phyloP scores from a whole-genome alignment of 2,797 vertebrate genomes.

The Sebastes hubbsi region DNA sequence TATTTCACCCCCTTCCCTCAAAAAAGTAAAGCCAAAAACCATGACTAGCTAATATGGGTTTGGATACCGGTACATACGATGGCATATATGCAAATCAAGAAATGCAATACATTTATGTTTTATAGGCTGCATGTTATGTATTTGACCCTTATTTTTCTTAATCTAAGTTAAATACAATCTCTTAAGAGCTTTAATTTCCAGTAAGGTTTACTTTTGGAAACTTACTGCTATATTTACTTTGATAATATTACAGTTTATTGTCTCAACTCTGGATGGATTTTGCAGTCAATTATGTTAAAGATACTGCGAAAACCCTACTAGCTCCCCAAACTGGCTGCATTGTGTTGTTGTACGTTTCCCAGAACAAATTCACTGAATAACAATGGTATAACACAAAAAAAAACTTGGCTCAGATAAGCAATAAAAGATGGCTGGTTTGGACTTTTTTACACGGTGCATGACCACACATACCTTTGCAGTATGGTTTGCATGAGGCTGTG shows the following conservation, averaged over 20 bases:
- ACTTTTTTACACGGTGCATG: constrained; percentile 8
- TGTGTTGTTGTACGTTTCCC: background rate
- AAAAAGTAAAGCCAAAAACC: background rate
- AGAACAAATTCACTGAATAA: constrained; percentile 8
- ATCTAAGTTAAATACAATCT: background rate
- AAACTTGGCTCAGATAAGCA: background rate
- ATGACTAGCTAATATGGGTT: background rate
- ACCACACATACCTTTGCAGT: constrained; percentile 49
- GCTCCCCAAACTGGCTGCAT: background rate
- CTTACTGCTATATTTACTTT: background rate
- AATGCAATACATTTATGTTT: background rate
- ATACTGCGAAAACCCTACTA: background rate
- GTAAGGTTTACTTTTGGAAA: background rate
- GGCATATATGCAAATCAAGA: background rate
- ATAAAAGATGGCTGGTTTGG: constrained; percentile 8
- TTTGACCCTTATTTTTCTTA: background rate
- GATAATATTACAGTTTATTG: background rate
- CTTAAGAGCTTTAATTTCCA: background rate
- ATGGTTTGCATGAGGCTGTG: constrained; percentile 34
- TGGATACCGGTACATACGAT: background rate
- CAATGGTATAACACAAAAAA: constrained; percentile 11
- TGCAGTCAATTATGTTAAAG: background rate
- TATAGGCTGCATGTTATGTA: background rate
- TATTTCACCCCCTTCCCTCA: background rate
- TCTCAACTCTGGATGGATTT: background rate